Evolutionary conservation across 2,797 vertebrate genomes (phyloP).

Genomic region (Somateria mollissima): DNA sequence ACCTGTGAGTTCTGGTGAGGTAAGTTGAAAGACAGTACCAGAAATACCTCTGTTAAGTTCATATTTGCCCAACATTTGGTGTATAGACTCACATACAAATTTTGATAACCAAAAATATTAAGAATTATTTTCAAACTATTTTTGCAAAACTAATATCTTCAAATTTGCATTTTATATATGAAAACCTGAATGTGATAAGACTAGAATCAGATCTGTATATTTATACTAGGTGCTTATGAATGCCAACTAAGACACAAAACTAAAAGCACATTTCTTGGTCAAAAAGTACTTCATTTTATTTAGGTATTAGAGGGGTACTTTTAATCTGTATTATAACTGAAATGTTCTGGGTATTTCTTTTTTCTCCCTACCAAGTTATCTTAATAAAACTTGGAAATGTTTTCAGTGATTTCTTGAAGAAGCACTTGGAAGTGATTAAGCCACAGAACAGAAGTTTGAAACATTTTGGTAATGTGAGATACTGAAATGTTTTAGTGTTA

Average conservation of each 20-base stretch:
- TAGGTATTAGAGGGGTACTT: neutral
- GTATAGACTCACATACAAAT: accelerated
- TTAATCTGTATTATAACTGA: neutral
- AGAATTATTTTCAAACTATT: neutral
- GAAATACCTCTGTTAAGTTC: neutral
- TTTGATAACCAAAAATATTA: neutral
- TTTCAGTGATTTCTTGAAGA: neutral
- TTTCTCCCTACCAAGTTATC: neutral
- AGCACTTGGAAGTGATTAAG: neutral
- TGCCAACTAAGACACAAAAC: neutral
- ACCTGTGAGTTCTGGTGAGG: neutral
- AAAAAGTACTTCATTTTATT: neutral
- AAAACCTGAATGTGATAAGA: neutral
- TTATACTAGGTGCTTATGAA: neutral
- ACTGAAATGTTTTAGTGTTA: neutral
- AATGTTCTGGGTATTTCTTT: neutral
- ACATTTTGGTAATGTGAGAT: neutral
- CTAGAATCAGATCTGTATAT: neutral
- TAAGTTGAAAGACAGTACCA: neutral
- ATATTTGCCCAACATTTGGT: neutral
- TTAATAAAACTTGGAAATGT: neutral
- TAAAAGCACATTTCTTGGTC: neutral
- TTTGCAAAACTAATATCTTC: neutral
- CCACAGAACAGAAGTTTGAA: neutral
- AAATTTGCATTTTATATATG: neutral